Conservation (phyloP, 2,888 invertebrate species). For the Oscheius sp. region DNA sequence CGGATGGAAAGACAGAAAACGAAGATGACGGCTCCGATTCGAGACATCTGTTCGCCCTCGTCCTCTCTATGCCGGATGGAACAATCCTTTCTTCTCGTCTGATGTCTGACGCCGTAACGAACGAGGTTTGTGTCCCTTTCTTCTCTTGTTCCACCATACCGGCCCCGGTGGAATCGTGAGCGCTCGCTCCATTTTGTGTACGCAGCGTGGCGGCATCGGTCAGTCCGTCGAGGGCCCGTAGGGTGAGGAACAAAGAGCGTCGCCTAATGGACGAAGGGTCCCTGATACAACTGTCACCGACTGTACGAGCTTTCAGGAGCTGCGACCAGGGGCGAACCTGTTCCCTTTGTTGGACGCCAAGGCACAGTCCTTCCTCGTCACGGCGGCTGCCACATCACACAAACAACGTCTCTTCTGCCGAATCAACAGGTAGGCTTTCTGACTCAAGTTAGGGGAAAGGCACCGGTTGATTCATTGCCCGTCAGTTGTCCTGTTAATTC, state of each 20-base stretch:
- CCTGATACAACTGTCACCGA: no score
- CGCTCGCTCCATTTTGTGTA: conserved; percentile 16
- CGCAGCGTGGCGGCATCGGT: conserved; percentile 28
- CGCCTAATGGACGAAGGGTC: conserved; percentile 22
- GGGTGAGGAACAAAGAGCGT: conserved; percentile 22
- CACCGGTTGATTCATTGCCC: not conserved
- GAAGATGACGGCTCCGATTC: conserved; percentile 34
- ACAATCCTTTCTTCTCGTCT: conserved; percentile 36
- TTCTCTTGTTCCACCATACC: conserved; percentile 2
- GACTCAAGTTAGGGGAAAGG: not conserved
- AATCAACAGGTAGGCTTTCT: conserved; percentile 42
- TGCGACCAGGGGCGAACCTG: conserved; percentile 32
- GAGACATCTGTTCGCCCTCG: conserved; percentile 47
- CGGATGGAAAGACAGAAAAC: conserved; percentile 18
- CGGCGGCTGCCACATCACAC: conserved; percentile 51
- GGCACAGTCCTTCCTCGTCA: conserved; percentile 52
- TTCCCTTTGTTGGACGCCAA: conserved; percentile 44
- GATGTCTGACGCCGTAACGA: conserved; percentile 35
- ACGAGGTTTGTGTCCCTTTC: conserved; percentile 29
- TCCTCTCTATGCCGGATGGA: conserved; percentile 46
- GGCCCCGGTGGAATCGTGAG: conserved; percentile 22
- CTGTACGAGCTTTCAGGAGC: conserved; percentile 37
- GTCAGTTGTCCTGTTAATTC: not conserved
- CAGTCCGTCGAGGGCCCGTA: conserved; percentile 23
- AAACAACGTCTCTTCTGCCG: conserved; percentile 54